Evolutionary conservation across 2,888 invertebrate species (phyloP).

Genomic region (Leucozona laternaria): DNA sequence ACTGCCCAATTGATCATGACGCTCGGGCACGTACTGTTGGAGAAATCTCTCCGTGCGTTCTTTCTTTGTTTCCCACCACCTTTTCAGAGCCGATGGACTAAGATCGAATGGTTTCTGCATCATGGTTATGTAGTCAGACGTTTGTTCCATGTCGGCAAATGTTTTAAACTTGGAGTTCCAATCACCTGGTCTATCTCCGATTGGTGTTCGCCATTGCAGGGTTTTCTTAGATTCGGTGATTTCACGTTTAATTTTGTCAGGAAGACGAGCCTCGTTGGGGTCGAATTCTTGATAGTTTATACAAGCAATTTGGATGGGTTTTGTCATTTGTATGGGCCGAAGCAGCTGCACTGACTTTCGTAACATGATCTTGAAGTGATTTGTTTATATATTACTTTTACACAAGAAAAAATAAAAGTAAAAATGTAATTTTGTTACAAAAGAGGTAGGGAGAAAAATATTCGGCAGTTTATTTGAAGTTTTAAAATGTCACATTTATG

Average conservation of each 20-base stretch:
- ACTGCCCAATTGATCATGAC: constrained; percentile 88
- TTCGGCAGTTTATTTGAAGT: neutral
- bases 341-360: constrained; percentile 17
- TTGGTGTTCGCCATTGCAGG: constrained; percentile 87
- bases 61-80: constrained; percentile 86
- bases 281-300: constrained; percentile 28
- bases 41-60: constrained; percentile 85
- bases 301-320: neutral
- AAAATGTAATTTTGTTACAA: neutral
- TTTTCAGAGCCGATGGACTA: constrained; percentile 84
- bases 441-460: neutral
- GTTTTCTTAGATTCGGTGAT: constrained; percentile 83
- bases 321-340: neutral
- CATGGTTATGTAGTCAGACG: constrained; percentile 82
- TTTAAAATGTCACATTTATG: constrained; percentile 34
- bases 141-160: constrained; percentile 85
- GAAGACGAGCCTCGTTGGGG: constrained; percentile 48
- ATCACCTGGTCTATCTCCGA: constrained; percentile 86
- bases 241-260: constrained; percentile 79
- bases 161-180: constrained; percentile 86
- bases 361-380: constrained; percentile 25
- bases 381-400: neutral
- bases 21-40: constrained; percentile 86
- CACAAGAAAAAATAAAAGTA: neutral
- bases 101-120: constrained; percentile 85